These are phyloP conservation scores for Lasioglossum figueresi DNA, from an alignment of 2,888 invertebrate species.

Conservation along the genomic window DNA sequence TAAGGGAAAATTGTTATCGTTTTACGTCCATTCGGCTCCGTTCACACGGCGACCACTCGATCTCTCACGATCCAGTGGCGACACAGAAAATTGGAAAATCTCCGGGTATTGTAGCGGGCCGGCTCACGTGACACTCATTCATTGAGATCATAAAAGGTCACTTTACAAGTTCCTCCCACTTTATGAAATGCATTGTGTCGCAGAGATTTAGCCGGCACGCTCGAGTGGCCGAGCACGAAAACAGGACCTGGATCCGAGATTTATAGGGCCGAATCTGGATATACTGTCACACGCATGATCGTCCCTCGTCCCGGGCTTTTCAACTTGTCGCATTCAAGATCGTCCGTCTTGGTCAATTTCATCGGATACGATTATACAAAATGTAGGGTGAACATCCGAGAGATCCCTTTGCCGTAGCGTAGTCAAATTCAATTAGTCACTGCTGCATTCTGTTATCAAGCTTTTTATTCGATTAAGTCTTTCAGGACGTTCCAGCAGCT, in stretches of 20 bases:
- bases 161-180: constrained; percentile 79
- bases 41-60: constrained; percentile 64
- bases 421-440: not conserved
- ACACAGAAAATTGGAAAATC: constrained; percentile 69
- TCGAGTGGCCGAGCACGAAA: constrained; percentile 78
- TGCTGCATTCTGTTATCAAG: not conserved
- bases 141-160: constrained; percentile 78
- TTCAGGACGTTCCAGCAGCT: not conserved
- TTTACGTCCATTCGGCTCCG: constrained; percentile 49
- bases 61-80: constrained; percentile 52
- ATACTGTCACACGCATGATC: constrained; percentile 53
- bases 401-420: not conserved
- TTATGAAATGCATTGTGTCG: constrained; percentile 75
- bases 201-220: constrained; percentile 77
- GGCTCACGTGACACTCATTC: constrained; percentile 73
- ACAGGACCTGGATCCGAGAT: constrained; percentile 74
- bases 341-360: not conserved
- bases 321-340: constrained; percentile 35
- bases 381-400: not conserved
- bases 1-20: constrained; percentile 61
- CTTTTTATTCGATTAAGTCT: not conserved
- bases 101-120: constrained; percentile 52
- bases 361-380: constrained; percentile 1
- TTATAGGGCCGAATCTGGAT: constrained; percentile 67
- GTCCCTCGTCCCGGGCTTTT: constrained; percentile 43